Base-by-base conservation (phyloP, 2,888 invertebrate species). In the Chalcis sispes region DNA sequence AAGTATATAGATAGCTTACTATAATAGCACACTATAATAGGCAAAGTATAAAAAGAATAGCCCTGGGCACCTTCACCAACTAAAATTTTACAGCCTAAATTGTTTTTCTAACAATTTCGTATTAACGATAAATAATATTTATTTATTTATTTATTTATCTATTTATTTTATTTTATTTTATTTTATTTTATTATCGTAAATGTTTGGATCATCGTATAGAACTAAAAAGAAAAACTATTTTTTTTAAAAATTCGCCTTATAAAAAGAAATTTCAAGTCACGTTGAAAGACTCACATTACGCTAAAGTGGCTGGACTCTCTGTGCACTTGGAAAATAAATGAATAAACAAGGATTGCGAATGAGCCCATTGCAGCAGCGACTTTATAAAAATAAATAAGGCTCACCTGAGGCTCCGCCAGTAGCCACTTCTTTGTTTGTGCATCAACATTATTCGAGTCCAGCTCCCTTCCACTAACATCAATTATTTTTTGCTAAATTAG, bases 381-480 rank as follows among this genome's bases (percentile, higher is more conserved):
- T 59, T 70, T 61, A 36, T 56, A 42, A 71, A 54, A 64, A 79
- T 81, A 81, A 77, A 80, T 82, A 83, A 83, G 86, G 87, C 87
- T 88, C 88, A 87, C 88, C 88, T 87, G 84, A 85, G 85, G 85
- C 85, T 83, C 84, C 86, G 83, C 82, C 86, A 79, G 85, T 85
- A 84, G 84, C 84, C 85, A 83, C 85, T 84, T 82, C 81, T 81
- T 72, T 78, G 77, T 75, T 76, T 77, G 72, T 79, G 77, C 80
- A 81, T 87, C 86, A 86, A 88, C 85, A 71, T 75, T 85, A 85
- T 87, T 86, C 87, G 87, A 87, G 86, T 88, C 88, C 88, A 88
- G 85, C 85, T 85, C 85, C 84, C 78, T 78, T 75, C 13, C 42
- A 66, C 48, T 72, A 66, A 64, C 25, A 56, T 64, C 62, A 46